Evolutionary conservation across 1,140 invertebrate species (phyloP), one percentile per base, ranked within the genome.

Genomic region (Latrodectus geometricus): DNA sequence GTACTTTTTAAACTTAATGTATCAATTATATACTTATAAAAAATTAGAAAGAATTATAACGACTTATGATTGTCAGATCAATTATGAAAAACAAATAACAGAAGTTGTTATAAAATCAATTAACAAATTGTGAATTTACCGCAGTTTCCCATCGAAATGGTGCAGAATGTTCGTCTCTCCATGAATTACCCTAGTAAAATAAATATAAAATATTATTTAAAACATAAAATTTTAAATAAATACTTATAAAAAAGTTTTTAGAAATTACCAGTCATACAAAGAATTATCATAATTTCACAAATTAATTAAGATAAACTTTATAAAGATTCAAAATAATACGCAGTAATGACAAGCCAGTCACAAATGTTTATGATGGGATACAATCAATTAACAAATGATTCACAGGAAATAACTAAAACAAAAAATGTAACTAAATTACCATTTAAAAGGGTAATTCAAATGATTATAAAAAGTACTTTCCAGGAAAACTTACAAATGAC

Each of bases 101-200:
- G 8, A 69, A 11, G 66, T 8, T n/a, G n/a, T 17, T 11, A 69
- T 9, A 48, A 35, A 35, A 74, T 74, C 11, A 17, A 17, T 74
- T 35, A n/a, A 74, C 72, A 15, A 17, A 74, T 48, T 14, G 49
- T 68, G 12, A 61, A 70, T 17, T 88, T 87, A 86, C 86, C 74
- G 85, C 66, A 23, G 95, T 95, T 91, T 95, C 94, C 91, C 95
- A 96, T 0, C 94, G 93, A 91, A 96, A 96, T 21, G 95, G 95
- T 61, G 93, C 94, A 0, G 95, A 95, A 90, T 95, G 94, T 90
- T 96, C 95, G 90, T 96, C 95, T 88, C 93, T 91, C 91, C 94
- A 95, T 70, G 89, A 90, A 73, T 88, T 90, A 52, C 89, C 89
- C 89, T 89, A 77, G 86, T 87, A 88, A 35, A 35, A 3, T 3